Base-by-base conservation (phyloP, 1,140 invertebrate species). In the Tribolium castaneum region DNA sequence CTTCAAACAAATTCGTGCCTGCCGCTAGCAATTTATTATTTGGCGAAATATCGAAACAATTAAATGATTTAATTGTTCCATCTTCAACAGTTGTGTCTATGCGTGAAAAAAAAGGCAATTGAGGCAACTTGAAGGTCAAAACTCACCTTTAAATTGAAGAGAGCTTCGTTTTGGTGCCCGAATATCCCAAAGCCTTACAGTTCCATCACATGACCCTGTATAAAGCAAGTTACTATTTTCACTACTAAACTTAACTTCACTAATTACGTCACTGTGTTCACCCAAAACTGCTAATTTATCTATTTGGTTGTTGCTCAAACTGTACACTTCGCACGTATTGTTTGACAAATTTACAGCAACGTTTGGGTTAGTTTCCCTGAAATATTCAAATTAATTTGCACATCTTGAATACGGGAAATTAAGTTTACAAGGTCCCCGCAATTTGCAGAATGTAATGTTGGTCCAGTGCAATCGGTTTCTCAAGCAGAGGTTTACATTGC, bases 11-110 rank as follows among this genome's bases (percentile, higher is more conserved):
- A 80, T 95, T 93, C 0, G 93, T 95, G 10, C 95, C 96, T 39
- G 91, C 93, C 85, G 93, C 92, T 52, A 97, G 79, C 22, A 96
- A 87, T 77, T 90, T 89, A 62, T 93, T 92, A 80, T 93, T 91
- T 25, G 89, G 89, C 56, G 92, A 94, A 0, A 96, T 85, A 84
- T 97, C 96, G 87, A 97, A 94, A 82, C 92, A 91, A 10, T 90
- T 89, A 30, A 95, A 86, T 34, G 90, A 87, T 85, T 92, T 92
- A 77, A 87, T 87, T 49, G 87, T 83, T 6, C 75, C 51, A 82
- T 83, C 45, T 79, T 81, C 82, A 80, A 83, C 70, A 71, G 83
- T 82, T 6, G 71, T 85, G 81, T 85, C 80, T 78, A 66, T 56
- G 3, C 1, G 5, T 30, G 3, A 30, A 81, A 82, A 39, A 45